phyloP scores from a whole-genome alignment of 2,888 invertebrate genomes.

The Auanema freiburgensis region DNA sequence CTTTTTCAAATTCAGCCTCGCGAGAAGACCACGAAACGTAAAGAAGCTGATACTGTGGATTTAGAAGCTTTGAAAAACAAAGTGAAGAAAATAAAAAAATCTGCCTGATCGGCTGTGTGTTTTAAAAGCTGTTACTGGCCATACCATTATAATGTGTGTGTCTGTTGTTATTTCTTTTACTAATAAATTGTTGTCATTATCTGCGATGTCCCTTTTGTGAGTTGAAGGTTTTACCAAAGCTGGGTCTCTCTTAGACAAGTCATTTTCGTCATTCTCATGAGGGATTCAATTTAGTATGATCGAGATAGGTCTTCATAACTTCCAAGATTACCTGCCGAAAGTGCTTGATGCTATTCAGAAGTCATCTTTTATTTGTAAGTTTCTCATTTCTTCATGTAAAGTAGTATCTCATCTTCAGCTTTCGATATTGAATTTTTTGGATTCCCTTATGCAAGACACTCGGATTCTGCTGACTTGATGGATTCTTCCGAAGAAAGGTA shows the following conservation, averaged over 20 bases:
- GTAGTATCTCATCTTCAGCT: constrained; percentile 9
- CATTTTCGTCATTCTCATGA: no score
- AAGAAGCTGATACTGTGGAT: constrained; percentile 34
- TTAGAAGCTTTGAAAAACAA: constrained; percentile 47
- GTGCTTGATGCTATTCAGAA: constrained; percentile 11
- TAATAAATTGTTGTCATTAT: no score
- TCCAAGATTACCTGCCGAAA: constrained; percentile 13
- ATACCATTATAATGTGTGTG: no score
- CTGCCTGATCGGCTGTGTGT: not conserved
- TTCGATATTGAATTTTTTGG: constrained; percentile 25
- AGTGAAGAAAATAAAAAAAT: constrained; percentile 36
- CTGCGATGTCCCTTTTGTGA: no score
- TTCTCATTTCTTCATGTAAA: not conserved
- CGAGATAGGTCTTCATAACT: constrained; percentile 1
- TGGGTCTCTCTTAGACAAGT: no score
- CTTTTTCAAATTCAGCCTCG: constrained; percentile 22
- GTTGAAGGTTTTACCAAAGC: no score
- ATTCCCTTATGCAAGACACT: constrained; percentile 11
- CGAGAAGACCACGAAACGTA: constrained; percentile 35
- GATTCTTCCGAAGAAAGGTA: constrained; percentile 18
- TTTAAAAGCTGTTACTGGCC: not conserved
- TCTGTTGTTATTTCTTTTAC: no score
- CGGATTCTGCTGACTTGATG: constrained; percentile 13
- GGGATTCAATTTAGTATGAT: no score
- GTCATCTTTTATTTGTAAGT: constrained; percentile 19